Evolutionary conservation across 64 coral and sea anemone species (phyloP).

Genomic region (Dendronephthya gigantea): DNA sequence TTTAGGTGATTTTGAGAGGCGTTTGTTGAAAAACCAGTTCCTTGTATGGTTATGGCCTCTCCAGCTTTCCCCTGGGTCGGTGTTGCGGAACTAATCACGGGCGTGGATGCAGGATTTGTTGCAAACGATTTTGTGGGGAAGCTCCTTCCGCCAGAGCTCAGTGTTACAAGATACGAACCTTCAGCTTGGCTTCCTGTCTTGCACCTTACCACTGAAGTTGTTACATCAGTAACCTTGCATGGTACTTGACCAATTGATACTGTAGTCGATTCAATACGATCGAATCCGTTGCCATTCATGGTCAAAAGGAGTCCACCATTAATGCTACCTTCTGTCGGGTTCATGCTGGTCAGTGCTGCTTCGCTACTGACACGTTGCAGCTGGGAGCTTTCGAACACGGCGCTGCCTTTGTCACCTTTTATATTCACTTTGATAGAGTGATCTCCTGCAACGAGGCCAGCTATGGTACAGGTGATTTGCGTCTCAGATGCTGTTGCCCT

Average conservation of each 20-base stretch:
- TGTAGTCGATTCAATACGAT: conserved; percentile 21
- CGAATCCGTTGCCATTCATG: conserved; percentile 65
- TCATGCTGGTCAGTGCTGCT: conserved; percentile 22
- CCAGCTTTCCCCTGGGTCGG: conserved; percentile 36
- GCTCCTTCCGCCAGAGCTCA: not conserved
- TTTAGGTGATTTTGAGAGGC: conserved; percentile 16
- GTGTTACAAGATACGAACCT: not conserved
- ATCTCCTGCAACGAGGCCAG: conserved; percentile 33
- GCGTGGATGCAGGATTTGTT: conserved; percentile 32
- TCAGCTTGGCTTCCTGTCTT: conserved; percentile 39
- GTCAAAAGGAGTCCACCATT: conserved; percentile 58
- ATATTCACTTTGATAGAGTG: conserved; percentile 38
- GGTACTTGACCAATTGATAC: conserved; percentile 22
- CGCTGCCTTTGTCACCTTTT: conserved; percentile 34
- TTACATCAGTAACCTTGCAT: conserved; percentile 38
- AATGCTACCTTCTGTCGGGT: conserved; percentile 43
- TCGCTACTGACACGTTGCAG: not conserved
- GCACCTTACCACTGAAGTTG: conserved; percentile 32
- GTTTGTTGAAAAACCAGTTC: conserved; percentile 40
- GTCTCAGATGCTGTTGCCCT: not conserved
- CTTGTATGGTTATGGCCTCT: conserved; percentile 31
- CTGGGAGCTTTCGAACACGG: not conserved
- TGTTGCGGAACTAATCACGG: conserved; percentile 29
- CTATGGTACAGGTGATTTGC: conserved; percentile 31
- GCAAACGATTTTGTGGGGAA: conserved; percentile 50